Conservation (phyloP, 2,113 vertebrate genomes). For the Grantiella picta region DNA sequence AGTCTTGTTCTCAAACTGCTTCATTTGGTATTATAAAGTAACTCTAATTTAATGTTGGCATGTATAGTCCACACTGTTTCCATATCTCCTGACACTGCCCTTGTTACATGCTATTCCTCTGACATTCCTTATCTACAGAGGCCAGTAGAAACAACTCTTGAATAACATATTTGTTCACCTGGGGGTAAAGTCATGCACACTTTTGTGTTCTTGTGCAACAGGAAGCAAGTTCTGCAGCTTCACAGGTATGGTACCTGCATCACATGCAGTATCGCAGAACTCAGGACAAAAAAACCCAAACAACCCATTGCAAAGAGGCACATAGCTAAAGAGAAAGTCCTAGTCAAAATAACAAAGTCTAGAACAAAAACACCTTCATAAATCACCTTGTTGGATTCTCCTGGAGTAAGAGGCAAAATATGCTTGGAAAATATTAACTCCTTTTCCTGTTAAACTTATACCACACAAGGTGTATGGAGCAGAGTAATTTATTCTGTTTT, state of each 20-base stretch:
- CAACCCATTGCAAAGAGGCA: background rate
- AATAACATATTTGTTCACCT: background rate
- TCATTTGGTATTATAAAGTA: background rate
- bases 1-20: background rate
- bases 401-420: background rate
- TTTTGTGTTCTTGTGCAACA: background rate
- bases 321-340: background rate
- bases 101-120: background rate
- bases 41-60: background rate
- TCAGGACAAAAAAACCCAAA: background rate
- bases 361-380: background rate
- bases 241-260: background rate
- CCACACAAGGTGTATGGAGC: background rate
- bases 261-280: background rate
- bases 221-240: background rate
- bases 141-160: background rate
- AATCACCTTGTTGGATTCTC: background rate
- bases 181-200: background rate
- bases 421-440: background rate
- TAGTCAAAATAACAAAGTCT: background rate
- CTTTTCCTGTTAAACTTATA: background rate
- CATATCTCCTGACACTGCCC: background rate
- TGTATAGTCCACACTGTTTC: background rate
- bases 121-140: background rate
- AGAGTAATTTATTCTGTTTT: background rate